phyloP scores from a whole-genome alignment of 2,888 invertebrate species.

The Caenorhabditis becei region DNA sequence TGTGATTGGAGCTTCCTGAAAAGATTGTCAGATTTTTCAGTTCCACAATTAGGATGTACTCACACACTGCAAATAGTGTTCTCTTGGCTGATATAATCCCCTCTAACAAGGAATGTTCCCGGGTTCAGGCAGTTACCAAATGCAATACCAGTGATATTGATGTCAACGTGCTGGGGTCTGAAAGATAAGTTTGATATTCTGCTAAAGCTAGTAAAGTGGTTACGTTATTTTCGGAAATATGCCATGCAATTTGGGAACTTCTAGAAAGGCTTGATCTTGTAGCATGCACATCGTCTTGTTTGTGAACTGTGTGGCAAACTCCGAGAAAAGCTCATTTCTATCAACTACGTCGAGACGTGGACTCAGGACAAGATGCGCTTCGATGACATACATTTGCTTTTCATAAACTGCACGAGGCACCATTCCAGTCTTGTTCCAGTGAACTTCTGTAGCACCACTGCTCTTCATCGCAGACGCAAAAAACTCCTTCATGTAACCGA shows the following conservation, averaged over 20 bases:
- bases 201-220: neutral
- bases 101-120: constrained; percentile 70
- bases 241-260: constrained; percentile 17
- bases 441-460: constrained; percentile 9
- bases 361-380: constrained; percentile 21
- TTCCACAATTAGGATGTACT: constrained; percentile 4
- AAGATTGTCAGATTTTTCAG: neutral
- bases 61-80: constrained; percentile 66
- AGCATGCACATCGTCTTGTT: constrained; percentile 25
- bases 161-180: constrained; percentile 65
- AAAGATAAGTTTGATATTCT: no score
- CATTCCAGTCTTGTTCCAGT: constrained; percentile 34
- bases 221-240: constrained; percentile 40
- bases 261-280: constrained; percentile 53
- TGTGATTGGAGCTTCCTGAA: constrained; percentile 58
- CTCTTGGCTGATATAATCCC: constrained; percentile 66
- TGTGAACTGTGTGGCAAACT: constrained; percentile 20
- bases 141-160: constrained; percentile 54
- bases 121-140: constrained; percentile 70
- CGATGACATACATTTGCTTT: constrained; percentile 43
- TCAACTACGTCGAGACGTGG: neutral
- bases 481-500: constrained; percentile 37
- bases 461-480: constrained; percentile 1
- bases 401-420: constrained; percentile 57
- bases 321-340: constrained; percentile 17